These are phyloP conservation scores for Gasterosteus aculeatus DNA, from an alignment of 2,113 vertebrate genomes.

Conservation along the genomic window DNA sequence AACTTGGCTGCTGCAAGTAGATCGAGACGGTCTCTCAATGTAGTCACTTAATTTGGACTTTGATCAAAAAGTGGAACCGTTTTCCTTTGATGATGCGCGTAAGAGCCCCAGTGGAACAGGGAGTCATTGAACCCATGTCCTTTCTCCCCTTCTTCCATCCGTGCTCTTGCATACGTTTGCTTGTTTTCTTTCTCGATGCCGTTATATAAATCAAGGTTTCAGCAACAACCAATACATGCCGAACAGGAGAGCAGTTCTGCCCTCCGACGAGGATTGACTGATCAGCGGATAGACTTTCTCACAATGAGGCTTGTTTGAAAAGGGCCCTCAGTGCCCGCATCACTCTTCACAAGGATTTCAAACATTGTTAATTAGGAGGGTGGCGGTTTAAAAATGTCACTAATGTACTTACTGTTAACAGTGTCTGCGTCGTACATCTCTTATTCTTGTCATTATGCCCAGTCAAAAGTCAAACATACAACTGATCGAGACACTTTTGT, in stretches of 20 bases:
- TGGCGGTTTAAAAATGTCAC: neutral
- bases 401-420: neutral
- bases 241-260: neutral
- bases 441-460: neutral
- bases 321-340: neutral
- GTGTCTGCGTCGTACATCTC: neutral
- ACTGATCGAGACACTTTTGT: neutral
- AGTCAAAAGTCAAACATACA: neutral
- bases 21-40: neutral
- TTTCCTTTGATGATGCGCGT: slow-evolving; percentile 15
- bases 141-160: neutral
- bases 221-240: neutral
- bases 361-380: neutral
- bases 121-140: neutral
- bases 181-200: neutral
- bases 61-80: neutral
- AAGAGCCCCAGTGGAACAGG: neutral
- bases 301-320: neutral
- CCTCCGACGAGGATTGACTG: neutral
- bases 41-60: slow-evolving; percentile 18
- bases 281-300: neutral
- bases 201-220: neutral
- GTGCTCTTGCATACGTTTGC: neutral
- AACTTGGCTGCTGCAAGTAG: neutral
- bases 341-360: neutral